Percentiles rank a stretch among this genome's conserved stretches.
phyloP scores from a whole-genome alignment of 64 coral and sea anemone species.

The Montipora efflorescens region DNA sequence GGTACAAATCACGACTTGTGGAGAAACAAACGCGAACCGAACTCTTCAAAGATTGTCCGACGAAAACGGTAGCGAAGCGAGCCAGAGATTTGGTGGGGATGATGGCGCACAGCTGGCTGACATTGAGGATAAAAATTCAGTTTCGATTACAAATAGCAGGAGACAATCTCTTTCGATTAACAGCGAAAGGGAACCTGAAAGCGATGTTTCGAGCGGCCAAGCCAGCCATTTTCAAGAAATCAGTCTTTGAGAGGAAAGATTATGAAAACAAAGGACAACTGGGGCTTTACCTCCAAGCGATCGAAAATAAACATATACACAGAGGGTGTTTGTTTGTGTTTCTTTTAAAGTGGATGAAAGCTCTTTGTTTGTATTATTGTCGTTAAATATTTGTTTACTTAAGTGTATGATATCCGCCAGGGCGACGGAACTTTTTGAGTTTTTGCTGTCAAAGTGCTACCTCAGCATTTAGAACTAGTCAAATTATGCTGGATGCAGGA shows the following conservation, averaged over 20 bases:
- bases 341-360: background rate
- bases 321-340: background rate
- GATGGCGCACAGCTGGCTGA: background rate
- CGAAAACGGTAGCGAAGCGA: slow-evolving; percentile 84
- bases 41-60: slow-evolving; percentile 33
- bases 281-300: background rate
- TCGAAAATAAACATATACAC: background rate
- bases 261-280: background rate
- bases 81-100: slow-evolving; percentile 58
- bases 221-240: slow-evolving; percentile 5
- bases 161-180: background rate
- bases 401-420: background rate
- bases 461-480: background rate
- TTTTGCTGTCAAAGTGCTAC: background rate
- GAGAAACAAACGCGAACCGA: slow-evolving; percentile 46
- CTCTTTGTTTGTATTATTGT: slow-evolving; percentile 2
- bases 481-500: no score
- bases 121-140: background rate
- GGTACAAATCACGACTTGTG: slow-evolving; percentile 60
- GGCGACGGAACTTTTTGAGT: background rate
- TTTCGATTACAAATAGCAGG: no score
- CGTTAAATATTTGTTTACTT: background rate
- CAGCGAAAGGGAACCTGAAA: background rate
- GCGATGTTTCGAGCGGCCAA: background rate
- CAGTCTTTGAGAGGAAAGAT: background rate